Evolutionary conservation across 1,140 invertebrate genomes (phyloP).

Genomic region (Drosophila punjabiensis): DNA sequence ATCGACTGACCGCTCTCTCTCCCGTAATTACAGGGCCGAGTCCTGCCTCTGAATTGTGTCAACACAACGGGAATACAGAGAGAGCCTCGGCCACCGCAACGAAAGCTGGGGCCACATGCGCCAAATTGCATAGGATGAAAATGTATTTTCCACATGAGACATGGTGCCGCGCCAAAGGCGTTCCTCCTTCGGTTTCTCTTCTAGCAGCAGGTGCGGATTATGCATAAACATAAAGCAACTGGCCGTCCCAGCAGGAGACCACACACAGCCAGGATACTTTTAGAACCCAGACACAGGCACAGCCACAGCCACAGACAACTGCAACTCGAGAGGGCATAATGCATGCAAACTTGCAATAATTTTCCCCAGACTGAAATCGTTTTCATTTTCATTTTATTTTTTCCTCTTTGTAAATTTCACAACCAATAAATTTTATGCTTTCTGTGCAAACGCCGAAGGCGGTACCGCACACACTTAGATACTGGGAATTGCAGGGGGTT

Average conservation of each 20-base stretch:
- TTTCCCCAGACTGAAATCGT: constrained; percentile 61
- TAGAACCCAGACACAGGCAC: constrained; percentile 2
- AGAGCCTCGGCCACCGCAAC: constrained; percentile 12
- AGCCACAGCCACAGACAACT: constrained; percentile 9
- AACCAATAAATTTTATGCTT: constrained; percentile 77
- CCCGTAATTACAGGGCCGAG: constrained; percentile 41
- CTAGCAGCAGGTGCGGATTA: constrained; percentile 60
- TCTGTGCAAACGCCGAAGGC: constrained; percentile 42
- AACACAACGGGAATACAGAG: constrained; percentile 18
- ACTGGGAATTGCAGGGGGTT: neutral
- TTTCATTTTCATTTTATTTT: constrained; percentile 48
- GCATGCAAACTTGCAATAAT: constrained; percentile 81
- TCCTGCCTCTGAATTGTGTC: constrained; percentile 30
- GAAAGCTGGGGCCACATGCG: constrained; percentile 20
- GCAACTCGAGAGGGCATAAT: constrained; percentile 55
- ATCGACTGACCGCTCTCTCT: constrained; percentile 17
- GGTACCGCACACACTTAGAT: neutral
- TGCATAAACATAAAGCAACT: constrained; percentile 56
- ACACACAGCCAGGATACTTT: constrained; percentile 22
- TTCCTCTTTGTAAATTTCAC: constrained; percentile 66
- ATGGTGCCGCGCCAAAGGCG: constrained; percentile 21
- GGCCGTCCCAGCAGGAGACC: constrained; percentile 31
- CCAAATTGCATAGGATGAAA: constrained; percentile 55
- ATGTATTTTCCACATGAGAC: constrained; percentile 56
- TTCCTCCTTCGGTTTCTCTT: constrained; percentile 6